Evolutionary conservation across 2,888 invertebrate genomes (phyloP).

Genomic region (Pollenia amentaria): DNA sequence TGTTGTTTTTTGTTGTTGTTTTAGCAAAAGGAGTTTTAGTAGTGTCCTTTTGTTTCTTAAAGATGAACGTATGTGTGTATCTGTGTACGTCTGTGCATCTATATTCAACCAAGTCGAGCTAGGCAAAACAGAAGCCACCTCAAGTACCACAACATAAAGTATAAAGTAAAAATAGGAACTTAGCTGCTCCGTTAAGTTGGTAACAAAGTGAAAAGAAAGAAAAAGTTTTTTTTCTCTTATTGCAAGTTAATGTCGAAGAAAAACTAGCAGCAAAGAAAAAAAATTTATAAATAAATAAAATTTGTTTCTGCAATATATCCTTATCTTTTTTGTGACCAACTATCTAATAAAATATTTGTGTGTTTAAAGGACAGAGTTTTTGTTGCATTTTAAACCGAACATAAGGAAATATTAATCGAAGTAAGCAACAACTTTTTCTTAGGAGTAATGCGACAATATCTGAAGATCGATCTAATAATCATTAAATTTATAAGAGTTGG

Average conservation of each 20-base stretch:
- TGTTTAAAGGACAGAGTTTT: neutral
- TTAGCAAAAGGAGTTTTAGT: no score
- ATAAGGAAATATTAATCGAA: neutral
- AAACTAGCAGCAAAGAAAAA: slow-evolving; percentile 1
- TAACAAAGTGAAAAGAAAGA: slow-evolving; percentile 30
- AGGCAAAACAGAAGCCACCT: slow-evolving; percentile 21
- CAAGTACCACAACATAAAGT: slow-evolving; percentile 50
- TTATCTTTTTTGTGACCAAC: neutral
- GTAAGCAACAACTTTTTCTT: neutral
- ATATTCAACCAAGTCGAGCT: neutral
- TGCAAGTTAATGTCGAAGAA: slow-evolving; percentile 29
- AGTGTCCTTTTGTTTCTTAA: neutral
- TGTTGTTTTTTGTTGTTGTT: slow-evolving; percentile 28
- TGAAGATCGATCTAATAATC: no score
- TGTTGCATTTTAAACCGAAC: neutral
- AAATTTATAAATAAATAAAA: slow-evolving; percentile 59
- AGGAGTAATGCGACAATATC: neutral
- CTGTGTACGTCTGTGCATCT: neutral
- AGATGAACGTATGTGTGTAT: neutral
- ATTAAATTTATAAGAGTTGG: no score
- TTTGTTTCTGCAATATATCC: slow-evolving; percentile 9
- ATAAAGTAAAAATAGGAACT: slow-evolving; percentile 25
- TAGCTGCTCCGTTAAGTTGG: slow-evolving; percentile 58
- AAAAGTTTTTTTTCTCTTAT: slow-evolving; percentile 48
- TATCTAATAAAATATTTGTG: slow-evolving; percentile 18